phyloP scores from a whole-genome alignment of 2,797 vertebrate genomes.

The Fringilla coelebs region DNA sequence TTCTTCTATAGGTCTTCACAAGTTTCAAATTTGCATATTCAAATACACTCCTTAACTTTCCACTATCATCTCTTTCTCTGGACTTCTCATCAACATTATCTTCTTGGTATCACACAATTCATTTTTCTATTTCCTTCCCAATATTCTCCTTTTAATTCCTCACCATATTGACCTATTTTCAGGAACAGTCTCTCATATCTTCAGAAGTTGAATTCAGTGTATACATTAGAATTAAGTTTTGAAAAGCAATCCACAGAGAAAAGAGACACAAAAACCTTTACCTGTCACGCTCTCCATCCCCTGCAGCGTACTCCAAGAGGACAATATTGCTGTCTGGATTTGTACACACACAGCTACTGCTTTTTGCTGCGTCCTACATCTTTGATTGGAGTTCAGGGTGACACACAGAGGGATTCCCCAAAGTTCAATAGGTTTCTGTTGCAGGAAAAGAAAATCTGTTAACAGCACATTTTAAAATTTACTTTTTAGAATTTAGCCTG shows the following conservation, averaged over 20 bases:
- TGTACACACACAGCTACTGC: not conserved
- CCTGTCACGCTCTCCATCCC: not conserved
- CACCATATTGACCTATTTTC: not conserved
- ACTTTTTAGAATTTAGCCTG: not conserved
- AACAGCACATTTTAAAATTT: not conserved
- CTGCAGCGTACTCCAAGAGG: not conserved
- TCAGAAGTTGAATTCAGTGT: not conserved
- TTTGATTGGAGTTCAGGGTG: not conserved
- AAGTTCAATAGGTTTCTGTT: not conserved
- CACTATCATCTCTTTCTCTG: not conserved
- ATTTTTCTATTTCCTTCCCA: not conserved
- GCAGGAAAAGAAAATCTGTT: not conserved
- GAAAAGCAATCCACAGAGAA: not conserved
- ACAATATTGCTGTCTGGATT: not conserved
- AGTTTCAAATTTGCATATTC: not conserved
- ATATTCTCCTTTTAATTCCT: not conserved
- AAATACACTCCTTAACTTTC: not conserved
- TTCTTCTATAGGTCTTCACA: not conserved
- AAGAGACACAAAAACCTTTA: not conserved
- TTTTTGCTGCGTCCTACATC: not conserved
- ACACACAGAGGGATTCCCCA: not conserved
- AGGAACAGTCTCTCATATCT: not conserved
- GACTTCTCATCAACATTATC: not conserved
- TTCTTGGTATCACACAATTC: not conserved
- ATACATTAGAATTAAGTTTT: not conserved